Evolutionary conservation across 2,797 vertebrate genomes (phyloP), one percentile per base, ranked within the genome.

Genomic region (Alfaro cultratus): DNA sequence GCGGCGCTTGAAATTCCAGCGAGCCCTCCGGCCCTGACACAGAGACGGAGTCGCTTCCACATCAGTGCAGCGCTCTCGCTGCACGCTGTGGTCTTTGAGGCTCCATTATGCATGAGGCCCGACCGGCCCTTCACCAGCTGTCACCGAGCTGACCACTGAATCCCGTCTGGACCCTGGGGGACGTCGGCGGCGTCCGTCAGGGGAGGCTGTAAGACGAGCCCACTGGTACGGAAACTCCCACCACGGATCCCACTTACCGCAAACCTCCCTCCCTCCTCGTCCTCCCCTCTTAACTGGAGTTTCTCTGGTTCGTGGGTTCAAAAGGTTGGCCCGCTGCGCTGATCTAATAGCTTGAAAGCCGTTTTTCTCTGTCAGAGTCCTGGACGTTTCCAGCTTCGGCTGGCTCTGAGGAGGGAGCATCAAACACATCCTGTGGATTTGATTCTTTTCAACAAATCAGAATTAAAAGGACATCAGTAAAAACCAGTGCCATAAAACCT

Each of bases 121-220:
- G 92, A 94, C 93, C 93, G 93, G 92, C 93, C 95, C 95, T 94
- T 95, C 93, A 95, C 89, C 94, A 94, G 93, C 93, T 95, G 94
- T 95, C 95, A 94, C 90, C 73, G 90, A 93, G 89, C 94, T 95
- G 94, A 95, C 95, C 95, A 92, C 92, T 92, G 92, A 93, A 92
- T 93, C 94, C 92, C 93, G 94, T 92, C 94, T 93, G 90, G 91
- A 91, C 90, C 90, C 91, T 76, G 79, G 88, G 92, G 92, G 88
- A 93, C 85, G 86, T 91, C 92, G 91, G 87, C 49, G 80, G 77
- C 78, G 80, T 93, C 94, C 94, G 88, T 92, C 90, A 91, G 95
- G 95, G 92, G 92, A 93, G 87, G 84, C 91, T 94, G 91, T 93
- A 93, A 94, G 92, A 93, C 91, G 91, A 95, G 91, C 85, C 92